Conservation (phyloP, 1,140 invertebrate species). For the Drosophila punjabiensis region DNA sequence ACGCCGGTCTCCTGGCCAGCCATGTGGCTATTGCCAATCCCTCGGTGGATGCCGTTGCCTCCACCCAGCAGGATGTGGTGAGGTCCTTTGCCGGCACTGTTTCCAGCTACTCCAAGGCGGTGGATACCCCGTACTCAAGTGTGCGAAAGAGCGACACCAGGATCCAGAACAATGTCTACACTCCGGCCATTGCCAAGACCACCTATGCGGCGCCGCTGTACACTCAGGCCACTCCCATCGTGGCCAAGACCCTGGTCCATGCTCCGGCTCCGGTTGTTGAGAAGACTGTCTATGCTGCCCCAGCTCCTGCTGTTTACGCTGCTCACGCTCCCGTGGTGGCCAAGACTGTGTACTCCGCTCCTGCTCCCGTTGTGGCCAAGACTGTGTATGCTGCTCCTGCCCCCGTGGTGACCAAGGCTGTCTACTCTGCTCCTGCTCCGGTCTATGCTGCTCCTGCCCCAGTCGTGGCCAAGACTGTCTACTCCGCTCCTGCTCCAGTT, state of each 20-base stretch:
- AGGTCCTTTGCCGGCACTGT: constrained; percentile 87
- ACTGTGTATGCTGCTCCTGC: constrained; percentile 44
- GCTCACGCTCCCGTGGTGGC: constrained; percentile 79
- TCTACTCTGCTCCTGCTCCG: constrained; percentile 86
- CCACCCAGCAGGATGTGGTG: constrained; percentile 87
- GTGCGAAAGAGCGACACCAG: constrained; percentile 88
- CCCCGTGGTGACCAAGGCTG: constrained; percentile 61
- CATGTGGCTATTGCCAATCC: constrained; percentile 78
- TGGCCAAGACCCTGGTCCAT: constrained; percentile 66
- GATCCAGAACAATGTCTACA: constrained; percentile 82
- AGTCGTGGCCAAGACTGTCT: constrained; percentile 86
- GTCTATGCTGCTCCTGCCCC: constrained; percentile 66
- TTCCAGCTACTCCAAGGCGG: constrained; percentile 88
- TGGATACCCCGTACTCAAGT: constrained; percentile 88
- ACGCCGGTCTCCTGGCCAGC: constrained; percentile 79
- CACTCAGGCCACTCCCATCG: constrained; percentile 67
- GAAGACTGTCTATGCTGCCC: constrained; percentile 53
- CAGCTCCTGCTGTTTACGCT: constrained; percentile 75
- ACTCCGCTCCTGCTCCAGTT: constrained; percentile 86
- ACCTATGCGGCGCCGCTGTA: constrained; percentile 68
- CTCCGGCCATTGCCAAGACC: constrained; percentile 75
- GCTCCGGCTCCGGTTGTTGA: constrained; percentile 65
- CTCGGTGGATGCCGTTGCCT: constrained; percentile 86
- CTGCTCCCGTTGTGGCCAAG: constrained; percentile 49
- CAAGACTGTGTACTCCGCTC: constrained; percentile 38